Evolutionary conservation across 1,140 invertebrate genomes (phyloP).

Genomic region (Nixonia krombeini): DNA sequence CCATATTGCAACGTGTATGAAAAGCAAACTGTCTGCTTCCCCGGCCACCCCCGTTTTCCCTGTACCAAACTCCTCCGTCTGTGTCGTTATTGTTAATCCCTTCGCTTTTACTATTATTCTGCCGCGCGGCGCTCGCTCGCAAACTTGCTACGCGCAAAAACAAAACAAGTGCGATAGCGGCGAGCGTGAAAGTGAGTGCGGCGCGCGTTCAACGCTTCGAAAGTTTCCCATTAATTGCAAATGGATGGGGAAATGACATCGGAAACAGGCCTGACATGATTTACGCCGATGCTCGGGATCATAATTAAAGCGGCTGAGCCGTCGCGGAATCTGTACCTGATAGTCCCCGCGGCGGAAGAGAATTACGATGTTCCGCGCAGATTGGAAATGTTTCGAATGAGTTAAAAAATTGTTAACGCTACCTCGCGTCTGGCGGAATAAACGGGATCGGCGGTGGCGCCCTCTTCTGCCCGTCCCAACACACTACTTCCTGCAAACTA

Average conservation of each 20-base stretch:
- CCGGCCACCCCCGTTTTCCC: constrained; percentile 18
- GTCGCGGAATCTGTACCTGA: too few species aligned
- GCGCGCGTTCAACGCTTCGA: constrained; percentile 12
- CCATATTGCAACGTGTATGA: constrained; percentile 18
- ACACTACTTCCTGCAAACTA: too few species aligned
- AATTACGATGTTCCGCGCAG: too few species aligned
- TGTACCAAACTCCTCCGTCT: constrained; percentile 19
- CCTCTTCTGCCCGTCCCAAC: too few species aligned
- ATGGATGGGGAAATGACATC: constrained; percentile 8
- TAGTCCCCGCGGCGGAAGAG: too few species aligned
- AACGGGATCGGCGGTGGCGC: too few species aligned
- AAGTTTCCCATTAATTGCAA: background rate
- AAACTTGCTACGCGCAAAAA: constrained; percentile 26
- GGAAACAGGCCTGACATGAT: background rate
- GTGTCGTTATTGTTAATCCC: constrained; percentile 43
- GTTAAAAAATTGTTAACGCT: too few species aligned
- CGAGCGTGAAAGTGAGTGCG: constrained; percentile 9
- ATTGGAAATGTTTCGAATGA: too few species aligned
- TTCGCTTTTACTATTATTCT: constrained; percentile 34
- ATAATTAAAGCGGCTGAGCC: constrained; percentile 13
- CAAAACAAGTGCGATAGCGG: constrained; percentile 13
- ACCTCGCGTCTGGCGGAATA: too few species aligned
- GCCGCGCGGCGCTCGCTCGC: constrained; percentile 14
- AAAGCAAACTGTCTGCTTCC: constrained; percentile 33
- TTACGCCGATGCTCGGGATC: constrained; percentile 1